Evolutionary conservation across 2,113 vertebrate species (phyloP).

Genomic region (Puma concolor): DNA sequence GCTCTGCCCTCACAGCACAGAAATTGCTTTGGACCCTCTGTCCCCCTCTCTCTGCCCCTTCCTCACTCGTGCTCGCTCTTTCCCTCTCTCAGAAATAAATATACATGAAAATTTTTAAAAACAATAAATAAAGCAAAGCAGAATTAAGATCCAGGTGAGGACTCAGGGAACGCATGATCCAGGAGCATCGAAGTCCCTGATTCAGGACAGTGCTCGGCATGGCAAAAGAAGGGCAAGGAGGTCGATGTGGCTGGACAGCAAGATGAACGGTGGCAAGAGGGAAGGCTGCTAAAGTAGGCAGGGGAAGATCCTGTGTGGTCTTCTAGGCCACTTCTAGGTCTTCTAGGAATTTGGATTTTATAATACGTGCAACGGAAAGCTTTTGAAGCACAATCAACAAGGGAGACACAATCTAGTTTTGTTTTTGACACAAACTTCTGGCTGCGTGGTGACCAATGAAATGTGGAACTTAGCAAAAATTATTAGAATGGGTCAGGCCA

Average conservation of each 20-base stretch:
- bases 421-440: not conserved
- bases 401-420: not conserved
- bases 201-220: not conserved
- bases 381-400: not conserved
- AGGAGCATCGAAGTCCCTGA: too few species aligned
- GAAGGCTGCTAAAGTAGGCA: too few species aligned
- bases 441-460: not conserved
- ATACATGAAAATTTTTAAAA: too few species aligned
- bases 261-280: not conserved
- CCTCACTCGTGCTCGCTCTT: too few species aligned
- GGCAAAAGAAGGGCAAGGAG: not conserved
- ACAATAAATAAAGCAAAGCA: not conserved
- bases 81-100: too few species aligned
- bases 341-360: not conserved
- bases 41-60: too few species aligned
- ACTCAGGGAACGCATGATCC: not conserved
- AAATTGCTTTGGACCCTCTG: too few species aligned
- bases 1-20: too few species aligned
- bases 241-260: too few species aligned
- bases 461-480: not conserved
- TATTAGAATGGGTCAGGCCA: too few species aligned
- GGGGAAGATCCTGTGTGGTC: not conserved
- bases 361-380: not conserved
- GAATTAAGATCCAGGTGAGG: not conserved
- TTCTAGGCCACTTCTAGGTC: not conserved